phyloP scores from a whole-genome alignment of 2,888 invertebrate species.

The Rotaria magnacalcarata region DNA sequence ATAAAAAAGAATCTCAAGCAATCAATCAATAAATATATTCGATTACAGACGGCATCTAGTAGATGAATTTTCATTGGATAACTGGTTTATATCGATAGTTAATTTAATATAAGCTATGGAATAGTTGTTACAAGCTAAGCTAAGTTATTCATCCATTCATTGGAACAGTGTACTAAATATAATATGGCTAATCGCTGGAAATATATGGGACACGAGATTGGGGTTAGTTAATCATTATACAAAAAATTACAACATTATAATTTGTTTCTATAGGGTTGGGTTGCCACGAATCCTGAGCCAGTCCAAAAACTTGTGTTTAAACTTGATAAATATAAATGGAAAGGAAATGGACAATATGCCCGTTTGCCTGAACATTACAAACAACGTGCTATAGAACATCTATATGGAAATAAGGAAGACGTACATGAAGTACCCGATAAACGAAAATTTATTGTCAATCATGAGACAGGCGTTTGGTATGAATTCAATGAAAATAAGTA shows the following conservation, averaged over 20 bases:
- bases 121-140: neutral
- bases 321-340: conserved; percentile 25
- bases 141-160: neutral
- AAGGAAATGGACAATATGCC: neutral
- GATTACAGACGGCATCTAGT: neutral
- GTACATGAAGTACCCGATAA: conserved; percentile 41
- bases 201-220: conserved; percentile 16
- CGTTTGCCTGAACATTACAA: conserved; percentile 46
- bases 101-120: too few species aligned
- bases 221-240: neutral
- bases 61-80: neutral
- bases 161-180: neutral
- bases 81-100: neutral
- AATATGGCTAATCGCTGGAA: conserved; percentile 15
- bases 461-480: conserved; percentile 43
- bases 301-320: neutral
- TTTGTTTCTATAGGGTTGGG: neutral
- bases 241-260: neutral
- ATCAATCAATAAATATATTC: too few species aligned
- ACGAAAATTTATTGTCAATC: conserved; percentile 42
- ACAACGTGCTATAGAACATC: conserved; percentile 40
- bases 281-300: neutral
- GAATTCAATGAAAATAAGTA: neutral
- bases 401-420: conserved; percentile 38
- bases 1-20: too few species aligned